Percentiles rank a stretch among this genome's conserved stretches.
Conservation (phyloP, 2,113 vertebrate species). For the Trinectes maculatus region DNA sequence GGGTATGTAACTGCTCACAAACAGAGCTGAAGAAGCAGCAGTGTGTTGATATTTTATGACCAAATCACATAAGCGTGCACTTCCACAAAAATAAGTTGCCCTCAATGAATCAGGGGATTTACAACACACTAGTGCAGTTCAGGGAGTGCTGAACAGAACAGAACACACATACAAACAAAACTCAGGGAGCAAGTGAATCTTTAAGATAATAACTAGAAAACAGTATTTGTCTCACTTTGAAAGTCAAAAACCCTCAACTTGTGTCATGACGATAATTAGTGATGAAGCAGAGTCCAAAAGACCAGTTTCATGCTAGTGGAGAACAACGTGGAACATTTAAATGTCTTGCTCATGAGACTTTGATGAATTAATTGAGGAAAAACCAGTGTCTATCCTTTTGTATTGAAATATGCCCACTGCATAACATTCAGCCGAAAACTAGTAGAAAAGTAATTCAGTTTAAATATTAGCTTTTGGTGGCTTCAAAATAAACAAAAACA, state of each 20-base stretch:
- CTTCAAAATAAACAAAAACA: conserved; percentile 1
- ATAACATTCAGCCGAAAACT: neutral
- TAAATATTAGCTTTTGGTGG: conserved; percentile 5
- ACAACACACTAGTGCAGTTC: neutral
- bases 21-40: neutral
- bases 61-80: neutral
- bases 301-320: neutral
- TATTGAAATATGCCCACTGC: neutral
- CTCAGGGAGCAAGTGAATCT: too few relatives aligned
- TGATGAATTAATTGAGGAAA: neutral
- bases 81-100: neutral
- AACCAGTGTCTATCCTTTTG: neutral
- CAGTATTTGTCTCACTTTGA: too few relatives aligned
- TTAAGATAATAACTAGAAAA: too few relatives aligned
- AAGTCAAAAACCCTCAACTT: too few relatives aligned
- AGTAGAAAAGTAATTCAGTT: neutral
- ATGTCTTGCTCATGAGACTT: neutral
- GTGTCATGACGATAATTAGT: too few relatives aligned
- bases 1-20: neutral
- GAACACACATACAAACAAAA: too few relatives aligned
- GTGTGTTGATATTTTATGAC: neutral
- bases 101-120: neutral
- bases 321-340: neutral
- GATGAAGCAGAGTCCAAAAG: neutral
- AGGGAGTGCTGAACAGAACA: too few relatives aligned